Conservation (phyloP, 2,888 invertebrate species). For the Ennomos quercinarius region DNA sequence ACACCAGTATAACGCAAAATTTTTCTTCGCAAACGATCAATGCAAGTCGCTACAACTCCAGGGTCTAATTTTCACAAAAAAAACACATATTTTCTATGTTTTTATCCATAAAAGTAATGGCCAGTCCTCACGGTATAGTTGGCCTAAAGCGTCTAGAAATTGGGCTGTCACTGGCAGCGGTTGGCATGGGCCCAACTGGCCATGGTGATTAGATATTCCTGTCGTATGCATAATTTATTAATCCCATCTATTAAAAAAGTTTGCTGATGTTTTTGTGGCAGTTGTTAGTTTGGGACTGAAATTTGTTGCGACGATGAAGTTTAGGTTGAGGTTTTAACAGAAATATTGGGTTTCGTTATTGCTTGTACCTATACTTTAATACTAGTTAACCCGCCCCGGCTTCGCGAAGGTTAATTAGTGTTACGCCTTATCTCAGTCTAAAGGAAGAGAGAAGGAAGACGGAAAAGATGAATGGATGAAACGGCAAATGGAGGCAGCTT, state of each 20-base stretch:
- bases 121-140: conserved; percentile 27
- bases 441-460: no score
- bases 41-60: conserved; percentile 11
- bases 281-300: background rate
- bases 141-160: conserved; percentile 52
- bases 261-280: background rate
- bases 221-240: conserved; percentile 41
- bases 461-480: no score
- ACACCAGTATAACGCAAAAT: conserved; percentile 1
- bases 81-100: conserved; percentile 18
- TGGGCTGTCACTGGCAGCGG: conserved; percentile 60
- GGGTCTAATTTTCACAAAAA: conserved; percentile 23
- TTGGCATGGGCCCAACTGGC: conserved; percentile 56
- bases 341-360: no score
- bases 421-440: no score
- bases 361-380: no score
- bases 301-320: no score
- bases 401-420: no score
- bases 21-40: conserved; percentile 2
- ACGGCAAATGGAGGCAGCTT: no score
- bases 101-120: conserved; percentile 32
- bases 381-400: no score
- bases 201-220: conserved; percentile 53
- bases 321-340: no score
- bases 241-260: background rate